These are phyloP conservation scores for Schlechtendalia chinensis DNA, from an alignment of 1,140 invertebrate species.

Conservation along the genomic window DNA sequence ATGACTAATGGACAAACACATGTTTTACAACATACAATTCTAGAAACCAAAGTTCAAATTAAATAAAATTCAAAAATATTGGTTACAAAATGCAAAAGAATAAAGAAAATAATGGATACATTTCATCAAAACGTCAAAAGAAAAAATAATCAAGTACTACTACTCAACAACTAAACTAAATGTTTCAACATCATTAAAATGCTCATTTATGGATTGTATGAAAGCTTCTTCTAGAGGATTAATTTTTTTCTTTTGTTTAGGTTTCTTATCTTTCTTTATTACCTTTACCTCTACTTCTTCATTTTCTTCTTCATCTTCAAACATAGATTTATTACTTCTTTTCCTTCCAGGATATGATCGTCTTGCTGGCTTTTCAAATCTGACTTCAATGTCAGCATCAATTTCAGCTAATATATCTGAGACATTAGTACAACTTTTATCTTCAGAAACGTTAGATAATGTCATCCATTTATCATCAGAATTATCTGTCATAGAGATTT, in stretches of 20 bases:
- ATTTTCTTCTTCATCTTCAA: slow-evolving; percentile 27
- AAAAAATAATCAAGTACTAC: background rate
- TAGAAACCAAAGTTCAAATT: too few species aligned
- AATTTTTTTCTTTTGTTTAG: slow-evolving; percentile 26
- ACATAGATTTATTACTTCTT: slow-evolving; percentile 39
- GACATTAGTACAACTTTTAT: slow-evolving; percentile 3
- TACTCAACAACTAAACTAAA: slow-evolving; percentile 33
- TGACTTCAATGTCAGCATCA: slow-evolving; percentile 21
- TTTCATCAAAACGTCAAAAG: background rate
- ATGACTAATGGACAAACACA: too few species aligned
- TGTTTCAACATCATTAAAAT: slow-evolving; percentile 34
- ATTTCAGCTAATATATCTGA: slow-evolving; percentile 40
- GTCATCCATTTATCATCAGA: slow-evolving; percentile 43
- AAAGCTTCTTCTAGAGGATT: slow-evolving; percentile 34
- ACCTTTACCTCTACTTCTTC: background rate
- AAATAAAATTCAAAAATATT: background rate
- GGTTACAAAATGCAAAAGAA: background rate
- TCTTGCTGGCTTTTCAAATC: slow-evolving; percentile 36
- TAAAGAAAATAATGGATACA: background rate
- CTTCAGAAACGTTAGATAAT: slow-evolving; percentile 30
- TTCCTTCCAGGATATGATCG: slow-evolving; percentile 40
- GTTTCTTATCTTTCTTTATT: slow-evolving; percentile 30
- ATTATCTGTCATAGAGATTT: slow-evolving; percentile 16
- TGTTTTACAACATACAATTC: background rate
- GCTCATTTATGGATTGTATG: slow-evolving; percentile 33